Evolutionary conservation across 2,888 invertebrate species (phyloP).

Genomic region (Amitus sp.): DNA sequence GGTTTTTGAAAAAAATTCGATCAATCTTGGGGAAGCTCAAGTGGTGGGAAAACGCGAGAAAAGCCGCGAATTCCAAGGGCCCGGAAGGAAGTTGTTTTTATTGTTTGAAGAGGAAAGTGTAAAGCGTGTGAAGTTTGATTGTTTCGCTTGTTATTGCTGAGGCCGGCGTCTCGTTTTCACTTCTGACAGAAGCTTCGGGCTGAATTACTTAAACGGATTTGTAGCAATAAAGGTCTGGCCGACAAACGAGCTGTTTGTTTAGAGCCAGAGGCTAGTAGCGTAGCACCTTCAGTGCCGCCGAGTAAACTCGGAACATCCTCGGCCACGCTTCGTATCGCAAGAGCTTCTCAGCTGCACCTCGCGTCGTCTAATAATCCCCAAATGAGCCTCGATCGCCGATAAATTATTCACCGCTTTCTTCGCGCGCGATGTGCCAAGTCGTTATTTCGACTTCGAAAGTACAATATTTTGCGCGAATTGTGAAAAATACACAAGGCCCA

Average conservation of each 20-base stretch:
- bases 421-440: too few relatives aligned
- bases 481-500: too few relatives aligned
- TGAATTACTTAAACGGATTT: constrained; percentile 60
- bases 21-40: too few relatives aligned
- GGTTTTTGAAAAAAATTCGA: background rate
- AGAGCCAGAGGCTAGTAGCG: constrained; percentile 41
- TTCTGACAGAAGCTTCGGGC: constrained; percentile 37
- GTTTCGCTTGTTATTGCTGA: too few relatives aligned
- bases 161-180: too few relatives aligned
- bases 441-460: too few relatives aligned
- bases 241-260: constrained; percentile 35
- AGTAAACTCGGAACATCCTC: constrained; percentile 42
- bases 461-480: too few relatives aligned
- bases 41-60: too few relatives aligned
- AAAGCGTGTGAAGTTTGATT: too few relatives aligned
- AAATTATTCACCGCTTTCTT: constrained; percentile 31
- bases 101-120: too few relatives aligned
- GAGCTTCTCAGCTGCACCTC: constrained; percentile 1
- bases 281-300: constrained; percentile 35
- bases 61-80: too few relatives aligned
- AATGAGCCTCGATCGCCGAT: constrained; percentile 37
- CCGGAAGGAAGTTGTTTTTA: too few relatives aligned
- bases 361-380: constrained; percentile 49
- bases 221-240: constrained; percentile 52
- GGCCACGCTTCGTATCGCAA: constrained; percentile 23